Conservation (phyloP, 2,888 invertebrate species). For the Chloroclystis v-ata region DNA sequence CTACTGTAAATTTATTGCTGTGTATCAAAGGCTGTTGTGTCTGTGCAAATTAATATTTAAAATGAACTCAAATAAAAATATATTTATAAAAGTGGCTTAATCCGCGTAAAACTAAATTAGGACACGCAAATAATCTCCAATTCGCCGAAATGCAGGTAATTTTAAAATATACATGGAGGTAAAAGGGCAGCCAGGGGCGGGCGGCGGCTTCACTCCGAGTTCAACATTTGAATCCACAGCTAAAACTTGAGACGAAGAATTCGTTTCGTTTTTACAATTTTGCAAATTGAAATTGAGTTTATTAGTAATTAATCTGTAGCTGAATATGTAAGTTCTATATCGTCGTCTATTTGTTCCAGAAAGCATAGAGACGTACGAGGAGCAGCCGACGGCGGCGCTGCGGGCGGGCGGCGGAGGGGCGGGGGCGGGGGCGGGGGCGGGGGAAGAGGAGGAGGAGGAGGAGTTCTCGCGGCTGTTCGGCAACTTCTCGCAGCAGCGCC, state of each 20-base stretch:
- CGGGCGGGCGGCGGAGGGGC: slow-evolving; percentile 58
- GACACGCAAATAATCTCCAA: not conserved
- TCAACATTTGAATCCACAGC: no score
- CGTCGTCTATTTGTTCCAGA: slow-evolving; percentile 67
- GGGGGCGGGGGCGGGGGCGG: slow-evolving; percentile 58
- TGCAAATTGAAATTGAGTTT: no score
- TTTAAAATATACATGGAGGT: slow-evolving; percentile 16
- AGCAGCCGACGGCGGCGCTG: slow-evolving; percentile 63
- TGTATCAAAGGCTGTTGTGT: no score
- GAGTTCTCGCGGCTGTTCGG: slow-evolving; percentile 61
- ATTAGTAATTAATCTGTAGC: no score
- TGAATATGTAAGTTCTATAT: not conserved
- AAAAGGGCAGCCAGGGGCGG: no score
- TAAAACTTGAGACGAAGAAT: no score
- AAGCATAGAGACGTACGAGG: slow-evolving; percentile 69
- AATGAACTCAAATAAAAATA: not conserved
- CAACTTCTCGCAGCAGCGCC: slow-evolving; percentile 46
- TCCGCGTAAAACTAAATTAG: not conserved
- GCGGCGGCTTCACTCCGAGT: no score
- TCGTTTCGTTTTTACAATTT: no score
- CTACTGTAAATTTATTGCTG: no score
- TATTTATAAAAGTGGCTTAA: not conserved
- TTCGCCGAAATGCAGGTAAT: slow-evolving; percentile 9
- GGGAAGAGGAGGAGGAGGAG: slow-evolving; percentile 52
- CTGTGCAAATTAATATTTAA: no score